Base-by-base conservation (phyloP, 2,888 invertebrate species). In the Sarcophaga carnaria region DNA sequence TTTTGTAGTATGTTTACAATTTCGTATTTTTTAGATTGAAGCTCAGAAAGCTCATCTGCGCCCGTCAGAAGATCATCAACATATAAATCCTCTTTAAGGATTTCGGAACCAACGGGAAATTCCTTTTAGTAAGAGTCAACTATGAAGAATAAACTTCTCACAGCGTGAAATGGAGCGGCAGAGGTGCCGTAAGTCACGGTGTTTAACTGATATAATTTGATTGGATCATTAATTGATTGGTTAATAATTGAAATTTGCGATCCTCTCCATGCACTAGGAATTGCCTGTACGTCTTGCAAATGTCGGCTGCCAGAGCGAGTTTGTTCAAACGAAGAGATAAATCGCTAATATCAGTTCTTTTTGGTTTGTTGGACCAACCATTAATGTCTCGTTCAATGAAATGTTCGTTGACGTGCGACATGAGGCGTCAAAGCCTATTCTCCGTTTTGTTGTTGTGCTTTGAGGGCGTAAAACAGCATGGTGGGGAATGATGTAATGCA, bases 401-500 rank as follows among this genome's bases (percentile, higher is more conserved):
- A 37, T 60, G 2, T 63, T 60, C 2, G 70, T 69, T n/a, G 78
- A 72, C 14, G 80, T 80, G 64, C 70, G 69, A 45, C 20, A 62
- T 37, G 49, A 74, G 2, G 37, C 81, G 62, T 20, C 69, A 27
- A 74, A 62, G 49, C 2, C 49, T 49, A 49, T 8, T 49, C 4
- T 49, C 49, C 2, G 49, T 49, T 49, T 49, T 49, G 49, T 49
- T 49, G 49, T 49, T 49, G 49, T 49, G 49, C 12, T 49, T 49
- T 49, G 76, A 8, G 80, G 76, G 4, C 77, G 59, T 12, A 78
- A 63, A 12, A 86, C 77, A 11, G 49, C 72, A 59, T 78, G 86
- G 54, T 86, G 83, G 8, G 86, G 72, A 63, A 79, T 82, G 25
- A 79, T 22, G 22, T 82, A 82, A 25, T 71, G 64, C 8, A 49